Evolutionary conservation across 2,113 vertebrate genomes (phyloP).

Genomic region (Gavia stellata): DNA sequence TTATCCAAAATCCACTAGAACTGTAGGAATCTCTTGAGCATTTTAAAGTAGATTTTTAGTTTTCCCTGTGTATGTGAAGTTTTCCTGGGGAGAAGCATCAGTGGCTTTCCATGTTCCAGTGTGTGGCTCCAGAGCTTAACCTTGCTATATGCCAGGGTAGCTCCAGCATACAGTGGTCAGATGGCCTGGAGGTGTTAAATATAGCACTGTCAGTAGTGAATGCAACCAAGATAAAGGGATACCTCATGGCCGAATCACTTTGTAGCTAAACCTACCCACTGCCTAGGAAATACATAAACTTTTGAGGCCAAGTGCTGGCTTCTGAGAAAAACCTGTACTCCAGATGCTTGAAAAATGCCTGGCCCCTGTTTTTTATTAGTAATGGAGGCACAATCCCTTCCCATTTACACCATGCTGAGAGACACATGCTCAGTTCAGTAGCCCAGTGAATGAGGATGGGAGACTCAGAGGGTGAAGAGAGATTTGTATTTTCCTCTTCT

Average conservation of each 20-base stretch:
- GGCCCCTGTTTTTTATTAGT: background rate
- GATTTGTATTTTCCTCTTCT: background rate
- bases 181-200: background rate
- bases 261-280: background rate
- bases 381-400: background rate
- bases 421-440: background rate
- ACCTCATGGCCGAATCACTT: background rate
- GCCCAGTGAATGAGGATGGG: background rate
- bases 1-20: background rate
- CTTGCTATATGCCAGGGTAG: background rate
- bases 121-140: background rate
- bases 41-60: background rate
- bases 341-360: slow-evolving; percentile 1
- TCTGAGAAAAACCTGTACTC: background rate
- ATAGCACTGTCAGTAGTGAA: background rate
- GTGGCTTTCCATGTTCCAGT: background rate
- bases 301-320: background rate
- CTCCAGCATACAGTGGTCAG: background rate
- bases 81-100: background rate
- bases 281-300: background rate
- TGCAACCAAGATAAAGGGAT: background rate
- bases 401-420: background rate
- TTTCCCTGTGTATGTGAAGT: background rate
- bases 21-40: background rate
- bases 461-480: background rate